These are phyloP conservation scores for Lasioglossum calceatum DNA, from an alignment of 2,888 invertebrate genomes.

Conservation along the genomic window DNA sequence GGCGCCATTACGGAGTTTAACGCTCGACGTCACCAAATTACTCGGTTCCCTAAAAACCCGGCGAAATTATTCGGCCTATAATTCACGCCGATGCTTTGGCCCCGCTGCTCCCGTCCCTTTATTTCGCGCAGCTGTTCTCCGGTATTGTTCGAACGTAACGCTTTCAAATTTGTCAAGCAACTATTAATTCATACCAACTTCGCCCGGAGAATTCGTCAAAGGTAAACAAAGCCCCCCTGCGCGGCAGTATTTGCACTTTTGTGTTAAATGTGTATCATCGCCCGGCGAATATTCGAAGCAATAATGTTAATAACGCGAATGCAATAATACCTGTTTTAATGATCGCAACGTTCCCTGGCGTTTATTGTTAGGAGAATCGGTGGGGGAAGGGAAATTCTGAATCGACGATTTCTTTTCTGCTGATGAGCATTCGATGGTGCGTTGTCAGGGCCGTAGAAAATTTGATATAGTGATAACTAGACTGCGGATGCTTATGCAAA, in stretches of 20 bases:
- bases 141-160: neutral
- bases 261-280: neutral
- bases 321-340: neutral
- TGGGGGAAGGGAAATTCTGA: neutral
- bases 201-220: neutral
- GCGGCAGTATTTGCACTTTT: neutral
- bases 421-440: too few relatives aligned
- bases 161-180: neutral
- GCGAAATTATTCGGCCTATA: conserved; percentile 7
- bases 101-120: conserved; percentile 1
- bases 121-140: conserved; percentile 7
- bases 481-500: too few relatives aligned
- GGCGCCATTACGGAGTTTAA: conserved; percentile 8
- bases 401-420: neutral
- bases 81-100: neutral
- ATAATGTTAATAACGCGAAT: neutral
- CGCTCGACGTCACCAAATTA: neutral
- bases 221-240: neutral
- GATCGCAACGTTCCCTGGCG: neutral
- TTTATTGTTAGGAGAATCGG: neutral
- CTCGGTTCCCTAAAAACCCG: neutral
- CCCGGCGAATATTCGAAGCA: neutral
- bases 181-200: neutral
- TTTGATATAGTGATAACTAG: too few relatives aligned
- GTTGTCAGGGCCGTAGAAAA: too few relatives aligned